Percentiles rank a stretch among this genome's conserved stretches.
Conservation (phyloP, 2,888 invertebrate species). For the Bhutanitis thaidina region DNA sequence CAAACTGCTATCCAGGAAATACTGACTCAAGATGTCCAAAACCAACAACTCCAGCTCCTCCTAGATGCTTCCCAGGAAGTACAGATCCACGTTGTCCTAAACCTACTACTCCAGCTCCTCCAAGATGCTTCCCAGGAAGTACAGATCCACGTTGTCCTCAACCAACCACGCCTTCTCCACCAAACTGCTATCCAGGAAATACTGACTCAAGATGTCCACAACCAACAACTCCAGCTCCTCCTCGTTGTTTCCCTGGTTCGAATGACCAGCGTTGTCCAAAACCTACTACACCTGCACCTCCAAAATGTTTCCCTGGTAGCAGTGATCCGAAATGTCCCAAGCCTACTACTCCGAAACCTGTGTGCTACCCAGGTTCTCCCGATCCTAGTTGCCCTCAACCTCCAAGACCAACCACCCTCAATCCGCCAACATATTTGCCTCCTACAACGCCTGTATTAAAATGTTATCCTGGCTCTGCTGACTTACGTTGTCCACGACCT, state of each 20-base stretch:
- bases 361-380: slow-evolving; percentile 29
- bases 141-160: slow-evolving; percentile 30
- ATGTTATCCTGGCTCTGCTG: slow-evolving; percentile 27
- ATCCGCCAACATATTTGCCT: slow-evolving; percentile 32
- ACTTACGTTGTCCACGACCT: slow-evolving; percentile 30
- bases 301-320: slow-evolving; percentile 48
- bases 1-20: slow-evolving; percentile 39
- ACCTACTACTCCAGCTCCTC: slow-evolving; percentile 31
- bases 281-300: slow-evolving; percentile 30
- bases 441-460: slow-evolving; percentile 29
- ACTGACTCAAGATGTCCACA: background rate
- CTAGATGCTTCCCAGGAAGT: slow-evolving; percentile 28
- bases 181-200: background rate
- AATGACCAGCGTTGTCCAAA: slow-evolving; percentile 34
- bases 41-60: slow-evolving; percentile 29
- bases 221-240: background rate
- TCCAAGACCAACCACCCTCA: slow-evolving; percentile 34
- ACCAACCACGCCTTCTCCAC: background rate
- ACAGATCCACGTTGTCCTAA: slow-evolving; percentile 38
- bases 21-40: slow-evolving; percentile 39
- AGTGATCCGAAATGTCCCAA: slow-evolving; percentile 43
- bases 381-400: slow-evolving; percentile 44
- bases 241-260: slow-evolving; percentile 32
- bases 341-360: slow-evolving; percentile 22
- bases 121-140: slow-evolving; percentile 25